These are phyloP conservation scores for Stenichneumon culpator DNA, from an alignment of 2,888 invertebrate genomes.

Conservation along the genomic window DNA sequence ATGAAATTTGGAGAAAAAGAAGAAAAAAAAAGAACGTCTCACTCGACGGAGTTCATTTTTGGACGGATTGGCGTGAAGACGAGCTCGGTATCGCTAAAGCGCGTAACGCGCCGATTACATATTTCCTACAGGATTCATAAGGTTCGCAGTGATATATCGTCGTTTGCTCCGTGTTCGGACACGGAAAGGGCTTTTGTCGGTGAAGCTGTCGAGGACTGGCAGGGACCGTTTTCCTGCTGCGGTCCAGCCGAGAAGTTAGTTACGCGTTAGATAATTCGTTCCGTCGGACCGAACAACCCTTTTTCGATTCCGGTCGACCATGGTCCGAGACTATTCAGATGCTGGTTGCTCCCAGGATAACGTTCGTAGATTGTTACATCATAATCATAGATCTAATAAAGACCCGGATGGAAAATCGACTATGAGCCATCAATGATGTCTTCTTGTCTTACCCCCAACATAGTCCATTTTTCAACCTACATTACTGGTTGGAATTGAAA, in stretches of 20 bases:
- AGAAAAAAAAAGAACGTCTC: slow-evolving; percentile 25
- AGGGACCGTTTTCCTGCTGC: slow-evolving; percentile 59
- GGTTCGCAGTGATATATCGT: slow-evolving; percentile 57
- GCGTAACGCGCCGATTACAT: slow-evolving; percentile 21
- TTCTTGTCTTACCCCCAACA: too few relatives aligned
- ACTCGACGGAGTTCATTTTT: slow-evolving; percentile 32
- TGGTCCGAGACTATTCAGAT: background rate
- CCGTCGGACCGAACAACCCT: slow-evolving; percentile 75
- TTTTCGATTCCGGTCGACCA: slow-evolving; percentile 59
- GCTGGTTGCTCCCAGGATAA: background rate
- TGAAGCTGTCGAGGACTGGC: background rate
- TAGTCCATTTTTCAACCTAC: too few relatives aligned
- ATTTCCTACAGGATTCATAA: background rate
- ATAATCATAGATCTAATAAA: background rate
- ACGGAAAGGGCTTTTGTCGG: slow-evolving; percentile 61
- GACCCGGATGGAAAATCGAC: too few relatives aligned
- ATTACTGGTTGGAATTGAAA: too few relatives aligned
- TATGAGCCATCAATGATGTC: too few relatives aligned
- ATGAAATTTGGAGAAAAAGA: slow-evolving; percentile 19
- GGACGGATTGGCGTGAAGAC: slow-evolving; percentile 51
- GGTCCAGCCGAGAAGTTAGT: slow-evolving; percentile 71
- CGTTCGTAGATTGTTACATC: background rate
- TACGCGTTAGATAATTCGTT: slow-evolving; percentile 82
- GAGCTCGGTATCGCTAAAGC: slow-evolving; percentile 13
- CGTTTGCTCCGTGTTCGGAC: slow-evolving; percentile 14